These are phyloP conservation scores for Eupithecia centaureata DNA, from an alignment of 2,888 invertebrate genomes.

Conservation along the genomic window DNA sequence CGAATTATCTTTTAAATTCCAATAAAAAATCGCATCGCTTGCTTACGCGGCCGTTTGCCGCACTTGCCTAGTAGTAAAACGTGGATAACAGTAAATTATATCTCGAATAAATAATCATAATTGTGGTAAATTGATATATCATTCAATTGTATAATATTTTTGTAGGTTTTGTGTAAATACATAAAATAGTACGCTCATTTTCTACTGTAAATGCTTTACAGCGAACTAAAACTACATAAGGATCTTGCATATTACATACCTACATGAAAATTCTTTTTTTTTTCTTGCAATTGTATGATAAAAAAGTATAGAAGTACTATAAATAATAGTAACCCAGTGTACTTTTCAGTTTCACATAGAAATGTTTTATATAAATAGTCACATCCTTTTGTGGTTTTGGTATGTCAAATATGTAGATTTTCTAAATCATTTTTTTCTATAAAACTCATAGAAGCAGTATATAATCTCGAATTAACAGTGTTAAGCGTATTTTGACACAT, in stretches of 20 bases:
- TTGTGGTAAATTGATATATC: conserved; percentile 3
- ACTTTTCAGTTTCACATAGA: not conserved
- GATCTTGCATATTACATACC: not conserved
- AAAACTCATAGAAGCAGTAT: conserved; percentile 5
- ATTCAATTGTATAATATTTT: conserved; percentile 8
- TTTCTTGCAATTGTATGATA: not conserved
- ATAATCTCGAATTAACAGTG: not conserved
- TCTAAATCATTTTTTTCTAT: conserved; percentile 14
- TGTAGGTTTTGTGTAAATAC: conserved; percentile 2
- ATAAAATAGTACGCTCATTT: conserved; percentile 6
- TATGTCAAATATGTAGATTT: not conserved
- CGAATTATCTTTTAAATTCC: too few relatives aligned
- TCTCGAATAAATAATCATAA: conserved; percentile 3
- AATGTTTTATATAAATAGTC: not conserved
- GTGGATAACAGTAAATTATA: not conserved
- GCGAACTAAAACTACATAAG: not conserved
- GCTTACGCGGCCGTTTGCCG: not conserved
- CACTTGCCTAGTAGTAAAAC: not conserved
- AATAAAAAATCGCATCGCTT: not conserved
- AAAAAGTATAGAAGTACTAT: not conserved
- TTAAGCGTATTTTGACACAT: conserved; percentile 7
- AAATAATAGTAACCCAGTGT: not conserved
- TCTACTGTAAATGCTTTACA: conserved; percentile 3
- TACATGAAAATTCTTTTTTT: not conserved
- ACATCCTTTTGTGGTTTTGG: not conserved